A percentile compares a stretch with the other conserved stretches of the same genome.
Evolutionary conservation across 2,797 vertebrate species (phyloP).

Genomic region (Chelidonichthys spinosus): DNA sequence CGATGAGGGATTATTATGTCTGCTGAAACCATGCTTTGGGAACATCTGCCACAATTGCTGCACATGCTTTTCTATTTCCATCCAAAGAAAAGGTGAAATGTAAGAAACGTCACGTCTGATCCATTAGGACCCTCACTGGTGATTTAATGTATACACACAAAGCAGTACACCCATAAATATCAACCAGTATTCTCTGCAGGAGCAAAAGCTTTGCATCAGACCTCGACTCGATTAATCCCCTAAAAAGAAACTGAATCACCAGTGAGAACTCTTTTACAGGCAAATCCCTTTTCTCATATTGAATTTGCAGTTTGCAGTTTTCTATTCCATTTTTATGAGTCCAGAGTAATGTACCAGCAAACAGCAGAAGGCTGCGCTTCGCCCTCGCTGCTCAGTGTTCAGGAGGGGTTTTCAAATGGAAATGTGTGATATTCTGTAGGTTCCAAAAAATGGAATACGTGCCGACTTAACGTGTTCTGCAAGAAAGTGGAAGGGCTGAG

Average conservation of each 20-base stretch:
- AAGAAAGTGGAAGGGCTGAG: not conserved
- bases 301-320: conserved; percentile 21
- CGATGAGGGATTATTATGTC: conserved; percentile 5
- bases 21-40: not conserved
- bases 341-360: conserved; percentile 23
- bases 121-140: not conserved
- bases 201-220: conserved; percentile 31
- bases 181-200: conserved; percentile 26
- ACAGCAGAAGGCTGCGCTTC: conserved; percentile 2
- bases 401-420: conserved; percentile 10
- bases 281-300: conserved; percentile 30
- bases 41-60: conserved; percentile 5
- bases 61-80: conserved; percentile 30
- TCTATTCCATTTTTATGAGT: conserved; percentile 11
- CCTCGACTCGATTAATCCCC: conserved; percentile 25
- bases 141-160: conserved; percentile 1
- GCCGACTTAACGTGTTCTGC: conserved; percentile 17
- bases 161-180: conserved; percentile 3
- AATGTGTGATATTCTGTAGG: not conserved
- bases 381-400: conserved; percentile 12
- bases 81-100: conserved; percentile 15
- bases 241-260: conserved; percentile 12
- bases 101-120: conserved; percentile 2
- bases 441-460: not conserved
- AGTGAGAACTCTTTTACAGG: conserved; percentile 9